Base-by-base conservation (phyloP, 2,797 vertebrate species). In the Pseudochaenichthys georgianus region DNA sequence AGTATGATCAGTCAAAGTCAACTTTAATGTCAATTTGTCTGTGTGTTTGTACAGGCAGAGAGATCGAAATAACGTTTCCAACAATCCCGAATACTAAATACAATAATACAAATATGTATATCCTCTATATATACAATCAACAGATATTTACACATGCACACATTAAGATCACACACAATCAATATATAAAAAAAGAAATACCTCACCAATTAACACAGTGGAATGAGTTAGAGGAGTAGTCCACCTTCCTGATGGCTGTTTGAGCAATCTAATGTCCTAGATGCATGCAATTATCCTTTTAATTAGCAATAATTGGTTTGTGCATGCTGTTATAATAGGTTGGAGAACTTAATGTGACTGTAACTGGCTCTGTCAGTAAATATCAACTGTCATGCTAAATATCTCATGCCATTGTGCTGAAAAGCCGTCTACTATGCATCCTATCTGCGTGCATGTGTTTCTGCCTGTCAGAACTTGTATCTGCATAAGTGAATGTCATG, bases 261-360 rank as follows among this genome's bases (percentile, higher is more conserved):
- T 31, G 62, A 87, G 85, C 77, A 88, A 88, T 89, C 81, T 90
- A 90, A 90, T 93, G 90, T 94, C 92, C 93, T 93, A 92, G 92
- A 92, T 95, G 93, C 89, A 92, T 91, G 92, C 90, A 95, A 95
- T 96, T 93, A 94, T 92, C 92, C 89, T 75, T 95, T 94, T 96
- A 96, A 95, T 95, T 95, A 93, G 82, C 91, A 88, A 87, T 95
- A 95, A 95, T 95, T 90, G 90, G 87, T 93, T 92, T 89, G 90
- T 88, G 93, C 92, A 91, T 89, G 89, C 90, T 92, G 93, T 87
- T 90, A 90, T 96, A 95, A 95, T 94, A 90, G 94, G 86, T 84
- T 87, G 84, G 94, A 91, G 87, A 89, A 84, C 81, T 87, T 92
- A 93, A 94, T 94, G 88, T 88, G 95, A 94, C 93, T 93, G 88